phyloP scores from a whole-genome alignment of 2,888 invertebrate species.

The Tanypteryx hageni region DNA sequence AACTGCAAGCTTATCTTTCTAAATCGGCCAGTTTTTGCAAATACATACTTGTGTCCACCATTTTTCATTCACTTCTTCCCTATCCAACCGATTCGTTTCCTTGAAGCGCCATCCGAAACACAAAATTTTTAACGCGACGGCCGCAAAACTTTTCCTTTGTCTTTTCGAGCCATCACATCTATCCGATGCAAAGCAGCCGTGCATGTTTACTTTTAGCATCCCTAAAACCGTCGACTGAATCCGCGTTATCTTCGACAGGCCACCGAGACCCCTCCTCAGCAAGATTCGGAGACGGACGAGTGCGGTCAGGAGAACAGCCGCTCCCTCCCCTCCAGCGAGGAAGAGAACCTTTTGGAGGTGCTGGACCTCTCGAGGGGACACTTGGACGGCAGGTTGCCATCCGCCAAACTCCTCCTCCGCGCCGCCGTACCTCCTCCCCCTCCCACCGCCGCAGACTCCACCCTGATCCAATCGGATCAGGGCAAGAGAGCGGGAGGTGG shows the following conservation, averaged over 20 bases:
- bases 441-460: background rate
- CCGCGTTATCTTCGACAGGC: background rate
- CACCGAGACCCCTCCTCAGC: conserved; percentile 31
- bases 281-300: background rate
- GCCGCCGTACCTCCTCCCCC: background rate
- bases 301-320: background rate
- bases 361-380: conserved; percentile 46
- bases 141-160: background rate
- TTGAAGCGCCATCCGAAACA: background rate
- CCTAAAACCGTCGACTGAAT: background rate
- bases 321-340: conserved; percentile 41
- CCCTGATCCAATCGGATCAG: background rate
- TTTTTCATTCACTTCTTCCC: background rate
- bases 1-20: too few species aligned
- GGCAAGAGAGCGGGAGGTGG: background rate
- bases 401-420: conserved; percentile 16
- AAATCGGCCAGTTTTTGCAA: too few species aligned
- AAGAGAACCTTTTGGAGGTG: background rate
- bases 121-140: background rate
- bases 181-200: background rate
- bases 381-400: conserved; percentile 36
- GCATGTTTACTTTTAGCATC: background rate
- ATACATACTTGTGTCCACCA: background rate
- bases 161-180: too few species aligned
- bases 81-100: background rate